Base-by-base conservation (phyloP, 2,113 vertebrate genomes). In the Galbula dea region DNA sequence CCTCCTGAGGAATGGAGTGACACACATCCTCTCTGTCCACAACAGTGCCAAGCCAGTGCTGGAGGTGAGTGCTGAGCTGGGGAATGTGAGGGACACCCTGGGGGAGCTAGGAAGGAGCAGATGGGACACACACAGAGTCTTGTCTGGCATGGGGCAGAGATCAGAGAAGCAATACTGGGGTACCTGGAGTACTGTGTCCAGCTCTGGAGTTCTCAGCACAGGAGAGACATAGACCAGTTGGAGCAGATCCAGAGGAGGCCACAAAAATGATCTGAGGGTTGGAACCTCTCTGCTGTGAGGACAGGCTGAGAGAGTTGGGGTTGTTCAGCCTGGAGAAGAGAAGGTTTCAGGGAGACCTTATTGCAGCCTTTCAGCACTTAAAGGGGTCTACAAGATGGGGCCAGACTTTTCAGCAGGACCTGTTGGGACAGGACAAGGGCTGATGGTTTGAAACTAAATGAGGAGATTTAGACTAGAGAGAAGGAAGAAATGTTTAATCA, bases 11-110 rank as follows among this genome's bases (percentile, higher is more conserved):
- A 98, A 98, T 13, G 97, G 98, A 12, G 98, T 99, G 95, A 99
- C 98, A 2, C 98, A 98, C 96, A 98, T 99, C 95, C 94, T 99
- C 59, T 98, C 98, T 2, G 90, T 99, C 58, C 98, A 98, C 96
- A 98, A 97, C 96, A 96, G 97, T 10, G 98, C 98, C 55, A 97
- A 97, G 52, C 98, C 98, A 0, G 95, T 98, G 72, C 95, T 98
- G 89, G 96, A 98, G 98, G 98, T 98, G 77, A 81, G 94, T 6
- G 26, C 11, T 5, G 0, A 13, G 39, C 7, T 0, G 3, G 10
- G 34, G 27, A 15, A 0, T 0, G 7, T 9, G 54, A 24, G 61
- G 45, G 20, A 12, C 9, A 49, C 15, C 15, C 63, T 59, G 41
- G 36, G 34, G 34, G 11, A 22, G 24, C 26, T 24, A 63, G 32